These are phyloP conservation scores for Tetramorium alpestre DNA, from an alignment of 1,140 invertebrate genomes.

Conservation along the genomic window DNA sequence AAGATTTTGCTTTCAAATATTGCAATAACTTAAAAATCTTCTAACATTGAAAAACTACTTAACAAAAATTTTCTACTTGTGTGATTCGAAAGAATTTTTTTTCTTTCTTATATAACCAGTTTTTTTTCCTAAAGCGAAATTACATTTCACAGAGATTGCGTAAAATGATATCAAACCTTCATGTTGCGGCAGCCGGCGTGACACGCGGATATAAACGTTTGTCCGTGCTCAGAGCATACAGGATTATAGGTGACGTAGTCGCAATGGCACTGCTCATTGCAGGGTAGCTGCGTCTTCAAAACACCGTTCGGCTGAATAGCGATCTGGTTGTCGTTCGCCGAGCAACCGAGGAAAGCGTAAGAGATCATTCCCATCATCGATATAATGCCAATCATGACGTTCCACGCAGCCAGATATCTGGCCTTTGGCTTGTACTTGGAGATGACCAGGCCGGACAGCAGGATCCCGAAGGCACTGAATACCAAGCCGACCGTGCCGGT, in stretches of 20 bases:
- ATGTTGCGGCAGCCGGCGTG: constrained; percentile 88
- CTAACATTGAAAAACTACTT: neutral
- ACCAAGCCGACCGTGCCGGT: constrained; percentile 90
- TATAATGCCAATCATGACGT: constrained; percentile 89
- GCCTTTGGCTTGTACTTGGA: constrained; percentile 90
- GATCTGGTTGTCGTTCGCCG: constrained; percentile 86
- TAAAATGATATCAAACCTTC: constrained; percentile 73
- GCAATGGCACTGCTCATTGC: constrained; percentile 89
- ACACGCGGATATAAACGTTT: constrained; percentile 90
- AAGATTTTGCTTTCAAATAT: neutral
- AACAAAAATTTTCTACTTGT: neutral
- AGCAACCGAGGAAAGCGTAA: constrained; percentile 90
- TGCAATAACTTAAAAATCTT: neutral
- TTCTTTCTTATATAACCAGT: neutral
- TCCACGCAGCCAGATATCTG: constrained; percentile 90
- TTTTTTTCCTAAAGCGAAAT: neutral
- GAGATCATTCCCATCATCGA: constrained; percentile 88
- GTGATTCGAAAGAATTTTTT: neutral
- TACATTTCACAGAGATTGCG: neutral
- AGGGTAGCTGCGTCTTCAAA: constrained; percentile 85
- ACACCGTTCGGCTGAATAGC: constrained; percentile 83
- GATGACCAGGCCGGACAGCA: constrained; percentile 90
- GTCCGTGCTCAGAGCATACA: constrained; percentile 87
- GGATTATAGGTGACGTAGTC: constrained; percentile 90
- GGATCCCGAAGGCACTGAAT: constrained; percentile 90